Percentiles rank a stretch among this genome's conserved stretches.
These are phyloP conservation scores for Bhutanitis thaidina DNA, from an alignment of 2,888 invertebrate genomes.

Conservation along the genomic window DNA sequence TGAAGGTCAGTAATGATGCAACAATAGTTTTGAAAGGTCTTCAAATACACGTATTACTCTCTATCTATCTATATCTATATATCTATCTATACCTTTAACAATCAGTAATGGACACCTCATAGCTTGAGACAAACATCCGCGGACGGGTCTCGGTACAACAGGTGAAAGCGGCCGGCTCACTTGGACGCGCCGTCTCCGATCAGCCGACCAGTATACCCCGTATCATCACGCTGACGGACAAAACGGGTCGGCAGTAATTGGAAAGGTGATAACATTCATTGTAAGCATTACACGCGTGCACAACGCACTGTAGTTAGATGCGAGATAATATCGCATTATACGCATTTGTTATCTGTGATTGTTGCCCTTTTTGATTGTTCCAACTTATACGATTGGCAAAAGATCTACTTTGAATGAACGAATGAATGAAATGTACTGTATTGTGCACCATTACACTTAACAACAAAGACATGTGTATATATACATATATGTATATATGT, in stretches of 20 bases:
- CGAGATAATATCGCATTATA: not conserved
- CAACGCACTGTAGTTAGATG: not conserved
- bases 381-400: too few species aligned
- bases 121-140: not conserved
- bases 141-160: slow-evolving; percentile 19
- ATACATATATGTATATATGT: too few species aligned
- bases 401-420: too few species aligned
- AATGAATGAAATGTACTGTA: too few species aligned
- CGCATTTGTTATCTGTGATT: too few species aligned
- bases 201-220: slow-evolving; percentile 20
- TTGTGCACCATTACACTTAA: too few species aligned
- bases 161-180: slow-evolving; percentile 34
- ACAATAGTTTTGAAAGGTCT: not conserved
- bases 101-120: not conserved
- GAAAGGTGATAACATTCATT: not conserved
- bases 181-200: slow-evolving; percentile 2
- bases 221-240: slow-evolving; percentile 20
- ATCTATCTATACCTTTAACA: not conserved
- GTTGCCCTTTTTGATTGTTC: too few species aligned
- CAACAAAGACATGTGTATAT: too few species aligned
- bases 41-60: not conserved
- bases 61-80: not conserved
- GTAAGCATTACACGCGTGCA: not conserved
- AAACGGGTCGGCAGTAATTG: not conserved
- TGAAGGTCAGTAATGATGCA: not conserved